Conservation (phyloP, 2,888 invertebrate genomes). For the Drosophila pullipes region DNA sequence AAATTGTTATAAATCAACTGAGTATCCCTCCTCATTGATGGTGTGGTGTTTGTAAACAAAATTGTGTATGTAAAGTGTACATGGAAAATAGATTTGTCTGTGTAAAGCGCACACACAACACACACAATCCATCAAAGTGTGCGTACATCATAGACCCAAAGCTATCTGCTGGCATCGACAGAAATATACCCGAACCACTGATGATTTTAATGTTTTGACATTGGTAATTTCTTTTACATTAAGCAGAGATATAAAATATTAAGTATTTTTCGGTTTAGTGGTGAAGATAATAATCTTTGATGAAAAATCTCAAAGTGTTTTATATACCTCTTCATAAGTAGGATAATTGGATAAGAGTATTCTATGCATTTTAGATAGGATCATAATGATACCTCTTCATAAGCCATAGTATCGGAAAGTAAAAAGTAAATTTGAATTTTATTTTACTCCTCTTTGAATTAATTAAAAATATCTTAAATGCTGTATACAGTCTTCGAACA, state of each 20-base stretch:
- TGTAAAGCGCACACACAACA: constrained; percentile 24
- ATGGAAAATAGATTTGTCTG: constrained; percentile 67
- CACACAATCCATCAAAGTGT: constrained; percentile 62
- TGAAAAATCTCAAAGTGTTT: background rate
- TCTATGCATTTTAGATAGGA: background rate
- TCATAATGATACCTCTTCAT: background rate
- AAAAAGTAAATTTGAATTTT: background rate
- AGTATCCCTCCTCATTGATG: constrained; percentile 11
- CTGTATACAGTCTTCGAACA: background rate
- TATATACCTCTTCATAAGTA: background rate
- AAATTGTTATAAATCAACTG: constrained; percentile 68
- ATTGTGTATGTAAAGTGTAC: constrained; percentile 60
- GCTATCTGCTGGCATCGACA: background rate
- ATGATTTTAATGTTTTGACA: background rate
- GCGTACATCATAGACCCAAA: background rate
- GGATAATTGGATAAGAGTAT: no score
- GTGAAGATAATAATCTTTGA: background rate
- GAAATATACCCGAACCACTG: constrained; percentile 29
- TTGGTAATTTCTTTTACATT: background rate
- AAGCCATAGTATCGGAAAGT: background rate
- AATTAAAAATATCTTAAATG: background rate
- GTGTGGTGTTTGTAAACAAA: constrained; percentile 41
- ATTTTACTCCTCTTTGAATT: background rate
- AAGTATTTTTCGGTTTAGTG: background rate
- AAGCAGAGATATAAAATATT: background rate